Evolutionary conservation across 2,888 invertebrate genomes (phyloP).

Genomic region (Xanthorhoe spadicearia): DNA sequence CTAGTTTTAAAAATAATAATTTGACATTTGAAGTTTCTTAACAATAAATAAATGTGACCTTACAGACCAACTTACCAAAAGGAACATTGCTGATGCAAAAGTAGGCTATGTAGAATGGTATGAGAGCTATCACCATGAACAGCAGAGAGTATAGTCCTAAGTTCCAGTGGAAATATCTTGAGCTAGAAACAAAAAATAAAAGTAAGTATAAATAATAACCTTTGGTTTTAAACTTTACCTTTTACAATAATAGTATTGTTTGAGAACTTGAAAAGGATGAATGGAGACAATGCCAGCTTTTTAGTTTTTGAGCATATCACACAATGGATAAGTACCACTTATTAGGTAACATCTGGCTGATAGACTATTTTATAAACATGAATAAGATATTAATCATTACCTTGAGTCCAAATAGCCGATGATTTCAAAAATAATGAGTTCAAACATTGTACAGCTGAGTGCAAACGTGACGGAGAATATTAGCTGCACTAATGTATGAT

Average conservation of each 20-base stretch:
- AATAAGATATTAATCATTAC: conserved; percentile 73
- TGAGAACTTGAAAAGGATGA: too few relatives aligned
- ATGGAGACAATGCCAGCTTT: too few relatives aligned
- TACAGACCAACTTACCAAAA: conserved; percentile 88
- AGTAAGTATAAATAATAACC: too few relatives aligned
- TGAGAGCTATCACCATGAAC: conserved; percentile 96
- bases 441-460: conserved; percentile 99
- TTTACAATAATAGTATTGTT: too few relatives aligned
- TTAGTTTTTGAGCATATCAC: too few relatives aligned
- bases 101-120: conserved; percentile 98
- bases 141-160: conserved; percentile 95
- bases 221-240: too few relatives aligned
- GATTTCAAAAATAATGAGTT: conserved; percentile 99
- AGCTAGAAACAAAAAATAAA: conserved; percentile 85
- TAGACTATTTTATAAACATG: too few relatives aligned
- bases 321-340: too few relatives aligned
- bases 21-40: too few relatives aligned
- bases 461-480: conserved; percentile 98
- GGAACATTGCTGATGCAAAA: conserved; percentile 95
- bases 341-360: too few relatives aligned
- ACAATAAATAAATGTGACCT: too few relatives aligned
- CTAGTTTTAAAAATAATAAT: too few relatives aligned
- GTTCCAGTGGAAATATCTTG: conserved; percentile 97
- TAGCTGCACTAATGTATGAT: conserved; percentile 96
- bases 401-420: conserved; percentile 95